These are phyloP conservation scores for Vidua macroura DNA, from an alignment of 2,113 vertebrate genomes.

Conservation along the genomic window DNA sequence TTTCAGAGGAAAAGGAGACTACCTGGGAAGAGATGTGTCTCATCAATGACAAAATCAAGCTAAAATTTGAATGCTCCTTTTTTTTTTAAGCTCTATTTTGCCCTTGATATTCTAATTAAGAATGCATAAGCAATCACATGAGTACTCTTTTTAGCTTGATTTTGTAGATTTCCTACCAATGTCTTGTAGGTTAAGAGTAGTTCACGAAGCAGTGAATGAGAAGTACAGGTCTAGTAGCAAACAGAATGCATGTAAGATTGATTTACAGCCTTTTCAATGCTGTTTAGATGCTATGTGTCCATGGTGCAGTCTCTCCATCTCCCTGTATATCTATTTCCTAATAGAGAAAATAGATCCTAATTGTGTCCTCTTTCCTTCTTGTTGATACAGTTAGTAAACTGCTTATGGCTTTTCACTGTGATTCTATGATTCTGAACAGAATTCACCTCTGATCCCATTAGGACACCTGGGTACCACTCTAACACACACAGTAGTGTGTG, in stretches of 20 bases:
- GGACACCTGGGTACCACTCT: background rate
- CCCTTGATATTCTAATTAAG: background rate
- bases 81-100: background rate
- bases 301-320: background rate
- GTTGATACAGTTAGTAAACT: background rate
- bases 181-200: background rate
- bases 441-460: constrained; percentile 5
- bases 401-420: background rate
- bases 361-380: background rate
- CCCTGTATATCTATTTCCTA: background rate
- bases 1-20: background rate
- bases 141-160: background rate
- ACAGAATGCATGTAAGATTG: background rate
- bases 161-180: background rate
- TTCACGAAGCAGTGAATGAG: background rate
- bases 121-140: background rate
- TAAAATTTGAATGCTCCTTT: background rate
- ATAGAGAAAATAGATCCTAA: background rate
- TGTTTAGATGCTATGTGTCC: background rate
- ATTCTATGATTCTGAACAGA: background rate
- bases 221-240: background rate
- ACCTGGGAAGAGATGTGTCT: background rate
- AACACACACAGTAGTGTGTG: background rate
- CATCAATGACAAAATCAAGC: background rate
- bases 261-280: background rate